A percentile compares a stretch with the other conserved stretches of the same genome.
Conservation (phyloP, 2,113 vertebrate genomes). For the Leucopternis melanops region DNA sequence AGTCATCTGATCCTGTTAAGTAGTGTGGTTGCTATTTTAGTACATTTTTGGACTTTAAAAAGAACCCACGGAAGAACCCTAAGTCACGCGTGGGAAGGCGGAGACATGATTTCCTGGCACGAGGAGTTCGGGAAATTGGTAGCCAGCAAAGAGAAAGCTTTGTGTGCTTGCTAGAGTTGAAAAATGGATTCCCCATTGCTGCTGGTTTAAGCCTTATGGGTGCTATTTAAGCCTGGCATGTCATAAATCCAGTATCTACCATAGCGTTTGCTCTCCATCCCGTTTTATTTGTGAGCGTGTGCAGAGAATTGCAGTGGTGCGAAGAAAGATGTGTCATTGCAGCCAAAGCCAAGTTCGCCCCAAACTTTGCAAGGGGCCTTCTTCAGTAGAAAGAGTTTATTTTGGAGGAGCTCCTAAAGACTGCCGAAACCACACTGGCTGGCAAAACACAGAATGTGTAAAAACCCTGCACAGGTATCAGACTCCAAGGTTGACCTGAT, state of each 20-base stretch:
- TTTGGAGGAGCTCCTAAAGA: background rate
- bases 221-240: conserved; percentile 72
- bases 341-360: background rate
- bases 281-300: conserved; percentile 18
- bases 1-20: conserved; percentile 37
- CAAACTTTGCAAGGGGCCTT: background rate
- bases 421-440: background rate
- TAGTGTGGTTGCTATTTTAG: conserved; percentile 37
- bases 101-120: background rate
- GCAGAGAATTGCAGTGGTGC: background rate
- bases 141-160: background rate
- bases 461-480: background rate
- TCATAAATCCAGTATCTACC: conserved; percentile 64
- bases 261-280: conserved; percentile 28
- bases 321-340: background rate
- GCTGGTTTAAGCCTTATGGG: conserved; percentile 47
- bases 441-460: background rate
- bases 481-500: background rate
- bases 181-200: conserved; percentile 51
- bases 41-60: background rate
- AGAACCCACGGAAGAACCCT: background rate
- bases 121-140: background rate
- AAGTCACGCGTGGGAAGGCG: background rate
- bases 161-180: conserved; percentile 12
- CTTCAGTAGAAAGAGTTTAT: background rate